Conservation (phyloP, 2,797 vertebrate genomes). For the Catostomus latipinnis region DNA sequence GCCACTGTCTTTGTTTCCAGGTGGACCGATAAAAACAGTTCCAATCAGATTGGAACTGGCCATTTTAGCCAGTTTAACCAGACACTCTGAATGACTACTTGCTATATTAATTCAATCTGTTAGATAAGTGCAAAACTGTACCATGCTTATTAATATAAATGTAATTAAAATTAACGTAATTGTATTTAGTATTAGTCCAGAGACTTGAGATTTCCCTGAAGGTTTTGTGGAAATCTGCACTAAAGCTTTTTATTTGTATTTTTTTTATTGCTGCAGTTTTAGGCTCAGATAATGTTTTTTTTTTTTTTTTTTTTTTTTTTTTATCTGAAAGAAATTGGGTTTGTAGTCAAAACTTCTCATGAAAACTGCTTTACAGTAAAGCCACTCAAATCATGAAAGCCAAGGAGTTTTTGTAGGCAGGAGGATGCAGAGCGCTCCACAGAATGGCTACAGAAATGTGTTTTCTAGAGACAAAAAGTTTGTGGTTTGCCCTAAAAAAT, state of each 20-base stretch:
- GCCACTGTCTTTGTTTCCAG: neutral
- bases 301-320: neutral
- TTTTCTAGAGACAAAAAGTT: slow-evolving; percentile 53
- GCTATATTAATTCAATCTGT: slow-evolving; percentile 12
- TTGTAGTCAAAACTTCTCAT: slow-evolving; percentile 43
- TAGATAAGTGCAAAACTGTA: neutral
- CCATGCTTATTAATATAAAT: neutral
- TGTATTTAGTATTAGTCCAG: neutral
- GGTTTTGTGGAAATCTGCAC: neutral
- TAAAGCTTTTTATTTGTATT: neutral
- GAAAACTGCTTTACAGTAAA: slow-evolving; percentile 49
- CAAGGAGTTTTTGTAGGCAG: slow-evolving; percentile 46
- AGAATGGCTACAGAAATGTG: slow-evolving; percentile 48
- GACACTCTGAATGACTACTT: neutral
- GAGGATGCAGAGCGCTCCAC: slow-evolving; percentile 46
- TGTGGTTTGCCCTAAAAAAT: slow-evolving; percentile 29
- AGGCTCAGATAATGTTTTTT: neutral
- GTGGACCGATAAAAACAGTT: too few relatives aligned
- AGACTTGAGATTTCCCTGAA: slow-evolving; percentile 4
- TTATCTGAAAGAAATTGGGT: slow-evolving; percentile 22
- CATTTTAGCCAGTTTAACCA: too few relatives aligned
- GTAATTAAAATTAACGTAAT: neutral
- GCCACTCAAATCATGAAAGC: slow-evolving; percentile 49
- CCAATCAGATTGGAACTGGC: too few relatives aligned
- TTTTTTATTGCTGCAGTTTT: slow-evolving; percentile 20